Conservation (phyloP, 2,797 vertebrate genomes). For the Coracias cyanogaster region DNA sequence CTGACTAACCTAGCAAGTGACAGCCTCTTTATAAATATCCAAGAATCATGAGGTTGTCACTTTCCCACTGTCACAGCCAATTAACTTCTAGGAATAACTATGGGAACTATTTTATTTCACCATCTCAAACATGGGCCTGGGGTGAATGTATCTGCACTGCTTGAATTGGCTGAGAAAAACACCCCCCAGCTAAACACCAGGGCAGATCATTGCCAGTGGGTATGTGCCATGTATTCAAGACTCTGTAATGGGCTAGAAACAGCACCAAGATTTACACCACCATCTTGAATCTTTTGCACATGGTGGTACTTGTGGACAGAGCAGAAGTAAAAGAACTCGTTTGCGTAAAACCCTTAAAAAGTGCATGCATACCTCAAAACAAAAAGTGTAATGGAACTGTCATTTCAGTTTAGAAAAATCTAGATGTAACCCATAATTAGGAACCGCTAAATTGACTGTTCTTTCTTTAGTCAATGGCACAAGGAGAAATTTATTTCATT, state of each 20-base stretch:
- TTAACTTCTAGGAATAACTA: conserved; percentile 84
- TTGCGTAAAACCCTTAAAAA: background rate
- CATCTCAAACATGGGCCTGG: conserved; percentile 53
- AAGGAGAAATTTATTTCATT: conserved; percentile 47
- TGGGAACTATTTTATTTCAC: conserved; percentile 78
- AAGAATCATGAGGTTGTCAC: conserved; percentile 80
- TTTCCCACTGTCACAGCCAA: conserved; percentile 85
- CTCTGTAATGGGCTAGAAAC: background rate
- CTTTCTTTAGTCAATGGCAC: background rate
- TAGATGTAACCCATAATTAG: background rate
- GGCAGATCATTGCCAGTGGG: background rate
- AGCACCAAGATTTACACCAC: background rate
- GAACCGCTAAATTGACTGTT: conserved; percentile 12
- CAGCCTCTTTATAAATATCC: conserved; percentile 81
- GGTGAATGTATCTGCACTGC: conserved; percentile 2
- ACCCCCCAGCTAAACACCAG: background rate
- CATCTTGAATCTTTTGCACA: background rate
- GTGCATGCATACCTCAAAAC: background rate
- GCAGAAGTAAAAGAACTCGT: background rate
- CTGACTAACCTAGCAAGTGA: conserved; percentile 79
- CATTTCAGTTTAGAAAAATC: conserved; percentile 25
- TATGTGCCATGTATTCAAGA: background rate
- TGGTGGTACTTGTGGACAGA: background rate
- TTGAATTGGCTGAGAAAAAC: conserved; percentile 21
- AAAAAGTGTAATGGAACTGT: background rate